These are phyloP conservation scores for Drosophila pseudoananassae DNA, from an alignment of 1,140 invertebrate genomes.

Conservation along the genomic window DNA sequence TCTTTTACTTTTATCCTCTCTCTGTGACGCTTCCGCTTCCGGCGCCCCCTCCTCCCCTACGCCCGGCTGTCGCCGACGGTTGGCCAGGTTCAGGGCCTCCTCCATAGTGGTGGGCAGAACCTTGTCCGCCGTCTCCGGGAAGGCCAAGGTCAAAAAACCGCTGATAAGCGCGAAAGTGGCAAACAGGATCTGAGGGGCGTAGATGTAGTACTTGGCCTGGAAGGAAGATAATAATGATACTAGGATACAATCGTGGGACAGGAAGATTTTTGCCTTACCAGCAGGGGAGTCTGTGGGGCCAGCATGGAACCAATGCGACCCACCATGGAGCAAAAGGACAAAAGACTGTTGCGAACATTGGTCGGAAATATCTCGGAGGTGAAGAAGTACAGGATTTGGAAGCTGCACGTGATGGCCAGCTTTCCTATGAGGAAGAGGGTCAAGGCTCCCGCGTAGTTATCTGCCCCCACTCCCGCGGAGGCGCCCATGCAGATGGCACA, in stretches of 20 bases:
- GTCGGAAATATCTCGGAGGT: slow-evolving; percentile 90
- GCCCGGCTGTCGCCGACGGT: slow-evolving; percentile 6
- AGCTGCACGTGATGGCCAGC: slow-evolving; percentile 89
- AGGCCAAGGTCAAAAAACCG: slow-evolving; percentile 86
- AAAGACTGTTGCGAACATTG: slow-evolving; percentile 86
- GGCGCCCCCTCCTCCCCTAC: neutral
- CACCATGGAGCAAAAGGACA: slow-evolving; percentile 88
- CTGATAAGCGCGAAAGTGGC: slow-evolving; percentile 87
- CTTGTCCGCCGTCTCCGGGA: slow-evolving; percentile 88
- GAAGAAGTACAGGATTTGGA: slow-evolving; percentile 89
- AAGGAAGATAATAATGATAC: neutral
- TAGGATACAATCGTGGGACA: neutral
- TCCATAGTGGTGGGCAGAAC: slow-evolving; percentile 88
- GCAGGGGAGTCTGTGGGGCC: slow-evolving; percentile 87
- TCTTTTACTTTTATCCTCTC: neutral
- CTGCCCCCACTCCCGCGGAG: slow-evolving; percentile 68
- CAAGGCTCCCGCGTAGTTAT: slow-evolving; percentile 83
- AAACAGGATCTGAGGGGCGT: slow-evolving; percentile 90
- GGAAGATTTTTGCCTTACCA: slow-evolving; percentile 65
- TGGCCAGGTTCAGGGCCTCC: slow-evolving; percentile 84
- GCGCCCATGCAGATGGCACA: slow-evolving; percentile 85
- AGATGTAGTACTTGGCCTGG: slow-evolving; percentile 79
- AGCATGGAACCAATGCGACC: slow-evolving; percentile 88
- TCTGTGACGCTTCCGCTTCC: neutral
- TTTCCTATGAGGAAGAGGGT: slow-evolving; percentile 90